Evolutionary conservation across 2,797 vertebrate species (phyloP), one percentile per base, ranked within the genome.

Genomic region (Paratrypauchen microcephalus): DNA sequence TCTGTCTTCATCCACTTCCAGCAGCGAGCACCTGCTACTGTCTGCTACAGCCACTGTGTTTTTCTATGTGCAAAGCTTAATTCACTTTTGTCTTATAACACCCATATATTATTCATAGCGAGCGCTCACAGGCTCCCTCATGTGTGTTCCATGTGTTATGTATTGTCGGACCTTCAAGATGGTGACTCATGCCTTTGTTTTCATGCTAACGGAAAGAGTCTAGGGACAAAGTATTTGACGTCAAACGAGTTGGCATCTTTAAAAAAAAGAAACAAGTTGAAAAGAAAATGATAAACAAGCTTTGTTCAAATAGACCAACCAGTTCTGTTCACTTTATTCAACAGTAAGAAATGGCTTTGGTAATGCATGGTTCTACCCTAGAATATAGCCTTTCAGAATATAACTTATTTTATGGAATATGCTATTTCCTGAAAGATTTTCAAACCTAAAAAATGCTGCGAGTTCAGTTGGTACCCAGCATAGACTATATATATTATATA

Each of bases 1-100:
- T 93, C 90, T 92, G 89, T 94, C 93, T 94, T 92, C 91, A 91
- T 94, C 88, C 88, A 87, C 85, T 87, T 87, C 90, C 90, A 93
- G 78, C 87, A 84, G 90, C 89, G 90, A 93, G 89, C 93, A 94
- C 92, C 92, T 94, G 92, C 92, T 93, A 88, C 87, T 83, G 65
- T 87, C 65, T 70, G 66, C 58, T 36, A 32, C 58, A 72, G 72
- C 66, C 36, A 16, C 69, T 70, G 63, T 78, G 58, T 52, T 48
- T 55, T 65, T 74, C 54, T 66, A 58, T 79, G 60, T 45, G 65
- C 19, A 48, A 30, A 75, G 39, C 63, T 26, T 72, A 45, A 48
- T 76, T 76, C 56, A 24, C 64, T 66, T 76, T 60, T 70, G 55
- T 74, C 39, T 68, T 65, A 61, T 61, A 64, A 47, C 61, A 61